phyloP scores from a whole-genome alignment of 2,797 vertebrate genomes.

The Acanthurus leucopareius region DNA sequence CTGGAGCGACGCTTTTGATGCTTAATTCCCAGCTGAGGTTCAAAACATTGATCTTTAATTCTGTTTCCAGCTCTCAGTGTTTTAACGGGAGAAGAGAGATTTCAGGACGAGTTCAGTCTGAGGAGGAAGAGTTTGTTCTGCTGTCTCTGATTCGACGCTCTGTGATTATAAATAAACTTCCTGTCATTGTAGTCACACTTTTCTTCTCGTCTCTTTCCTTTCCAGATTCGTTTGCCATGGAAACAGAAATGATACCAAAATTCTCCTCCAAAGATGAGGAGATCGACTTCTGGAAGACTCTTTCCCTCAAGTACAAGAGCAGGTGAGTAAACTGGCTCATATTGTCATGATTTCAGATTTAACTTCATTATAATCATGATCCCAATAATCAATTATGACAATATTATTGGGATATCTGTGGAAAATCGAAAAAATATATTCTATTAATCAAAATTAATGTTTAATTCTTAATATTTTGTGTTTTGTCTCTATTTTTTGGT shows the following conservation, averaged over 20 bases:
- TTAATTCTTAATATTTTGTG: too few species aligned
- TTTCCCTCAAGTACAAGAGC: slow-evolving; percentile 92
- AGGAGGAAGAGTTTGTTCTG: background rate
- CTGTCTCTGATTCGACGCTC: too few species aligned
- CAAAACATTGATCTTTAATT: slow-evolving; percentile 14
- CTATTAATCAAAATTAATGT: too few species aligned
- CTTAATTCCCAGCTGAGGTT: slow-evolving; percentile 28
- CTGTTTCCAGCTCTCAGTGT: background rate
- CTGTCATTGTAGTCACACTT: too few species aligned
- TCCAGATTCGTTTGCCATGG: slow-evolving; percentile 89
- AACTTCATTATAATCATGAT: too few species aligned
- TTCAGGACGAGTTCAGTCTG: background rate
- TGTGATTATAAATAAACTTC: too few species aligned
- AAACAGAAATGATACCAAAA: slow-evolving; percentile 91
- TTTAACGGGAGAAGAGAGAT: slow-evolving; percentile 1
- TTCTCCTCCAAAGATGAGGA: slow-evolving; percentile 95
- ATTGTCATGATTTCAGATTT: too few species aligned
- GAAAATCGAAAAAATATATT: too few species aligned
- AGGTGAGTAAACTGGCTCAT: slow-evolving; percentile 79
- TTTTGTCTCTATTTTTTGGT: too few species aligned
- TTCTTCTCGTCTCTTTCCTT: too few species aligned
- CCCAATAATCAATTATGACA: too few species aligned
- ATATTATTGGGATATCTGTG: too few species aligned
- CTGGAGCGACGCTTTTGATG: slow-evolving; percentile 5
- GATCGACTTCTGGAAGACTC: slow-evolving; percentile 92